These are phyloP conservation scores for Ptychoptera albimana DNA, from an alignment of 2,888 invertebrate genomes.

Conservation along the genomic window DNA sequence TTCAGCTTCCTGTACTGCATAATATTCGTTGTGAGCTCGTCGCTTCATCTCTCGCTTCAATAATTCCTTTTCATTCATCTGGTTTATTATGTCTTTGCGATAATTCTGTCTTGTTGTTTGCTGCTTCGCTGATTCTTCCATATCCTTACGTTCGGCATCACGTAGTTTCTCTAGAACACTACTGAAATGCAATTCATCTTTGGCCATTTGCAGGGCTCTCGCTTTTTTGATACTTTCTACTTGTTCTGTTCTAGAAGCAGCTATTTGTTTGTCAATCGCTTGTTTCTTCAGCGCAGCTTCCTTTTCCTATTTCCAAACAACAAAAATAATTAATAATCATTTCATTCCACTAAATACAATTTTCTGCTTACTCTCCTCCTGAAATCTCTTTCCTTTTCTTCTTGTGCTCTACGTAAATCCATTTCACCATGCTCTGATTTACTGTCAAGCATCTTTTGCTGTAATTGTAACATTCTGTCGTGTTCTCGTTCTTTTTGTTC, in stretches of 20 bases:
- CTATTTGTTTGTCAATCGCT: constrained; percentile 21
- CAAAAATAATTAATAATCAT: background rate
- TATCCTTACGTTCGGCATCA: constrained; percentile 22
- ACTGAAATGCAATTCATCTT: constrained; percentile 26
- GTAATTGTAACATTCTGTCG: constrained; percentile 21
- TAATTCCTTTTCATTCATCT: constrained; percentile 25
- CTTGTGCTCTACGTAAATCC: constrained; percentile 23
- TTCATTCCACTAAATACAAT: constrained; percentile 3
- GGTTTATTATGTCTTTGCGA: constrained; percentile 24
- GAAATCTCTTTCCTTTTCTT: constrained; percentile 28
- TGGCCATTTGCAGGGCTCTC: constrained; percentile 24
- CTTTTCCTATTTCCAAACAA: constrained; percentile 16
- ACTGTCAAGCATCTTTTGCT: constrained; percentile 21
- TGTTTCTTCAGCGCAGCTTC: constrained; percentile 22
- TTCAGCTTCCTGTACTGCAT: constrained; percentile 23
- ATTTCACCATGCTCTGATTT: constrained; percentile 23
- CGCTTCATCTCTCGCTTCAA: constrained; percentile 20
- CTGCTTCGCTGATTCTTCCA: constrained; percentile 17
- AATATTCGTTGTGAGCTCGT: constrained; percentile 20
- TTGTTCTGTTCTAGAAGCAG: constrained; percentile 21
- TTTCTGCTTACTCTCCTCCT: constrained; percentile 17
- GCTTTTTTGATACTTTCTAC: constrained; percentile 23
- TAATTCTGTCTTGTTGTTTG: constrained; percentile 19
- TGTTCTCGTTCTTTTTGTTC: constrained; percentile 26
- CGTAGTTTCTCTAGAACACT: constrained; percentile 21